phyloP scores from a whole-genome alignment of 2,113 vertebrate species.

The Eubucco bourcierii region DNA sequence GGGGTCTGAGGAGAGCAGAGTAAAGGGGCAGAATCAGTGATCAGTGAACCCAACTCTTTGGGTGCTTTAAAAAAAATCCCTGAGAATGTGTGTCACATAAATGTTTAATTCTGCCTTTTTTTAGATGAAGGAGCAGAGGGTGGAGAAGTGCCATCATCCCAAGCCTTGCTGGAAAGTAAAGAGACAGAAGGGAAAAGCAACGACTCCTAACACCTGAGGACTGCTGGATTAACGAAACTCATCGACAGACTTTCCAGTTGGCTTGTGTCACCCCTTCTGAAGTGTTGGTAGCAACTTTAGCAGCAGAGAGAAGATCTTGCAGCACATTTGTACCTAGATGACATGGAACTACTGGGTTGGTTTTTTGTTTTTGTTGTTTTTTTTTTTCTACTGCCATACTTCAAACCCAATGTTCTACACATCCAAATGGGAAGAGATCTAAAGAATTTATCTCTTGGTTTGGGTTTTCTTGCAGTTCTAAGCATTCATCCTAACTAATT shows the following conservation, averaged over 20 bases:
- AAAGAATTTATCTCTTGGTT: constrained; percentile 37
- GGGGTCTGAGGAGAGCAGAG: too few relatives aligned
- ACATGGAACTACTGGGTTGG: constrained; percentile 5
- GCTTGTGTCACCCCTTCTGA: constrained; percentile 14
- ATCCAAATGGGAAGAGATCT: constrained; percentile 27
- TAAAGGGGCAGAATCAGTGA: not conserved
- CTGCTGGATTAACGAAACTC: constrained; percentile 5
- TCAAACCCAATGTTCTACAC: constrained; percentile 33
- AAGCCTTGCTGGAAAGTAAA: constrained; percentile 61
- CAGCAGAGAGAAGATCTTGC: constrained; percentile 46
- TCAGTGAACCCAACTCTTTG: not conserved
- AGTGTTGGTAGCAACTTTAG: constrained; percentile 47
- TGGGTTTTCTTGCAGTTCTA: not conserved
- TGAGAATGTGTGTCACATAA: not conserved
- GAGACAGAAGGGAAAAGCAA: constrained; percentile 58
- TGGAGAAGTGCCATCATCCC: constrained; percentile 69
- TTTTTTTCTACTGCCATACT: constrained; percentile 29
- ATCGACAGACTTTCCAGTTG: constrained; percentile 20
- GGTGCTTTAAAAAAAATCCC: not conserved
- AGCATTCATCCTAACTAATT: not conserved
- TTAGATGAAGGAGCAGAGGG: constrained; percentile 76
- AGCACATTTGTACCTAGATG: constrained; percentile 42
- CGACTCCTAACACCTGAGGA: constrained; percentile 41
- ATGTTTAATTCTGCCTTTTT: not conserved
- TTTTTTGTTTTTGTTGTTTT: not conserved